Evolutionary conservation across 2,888 invertebrate genomes (phyloP).

Genomic region (Danaus chrysippus): DNA sequence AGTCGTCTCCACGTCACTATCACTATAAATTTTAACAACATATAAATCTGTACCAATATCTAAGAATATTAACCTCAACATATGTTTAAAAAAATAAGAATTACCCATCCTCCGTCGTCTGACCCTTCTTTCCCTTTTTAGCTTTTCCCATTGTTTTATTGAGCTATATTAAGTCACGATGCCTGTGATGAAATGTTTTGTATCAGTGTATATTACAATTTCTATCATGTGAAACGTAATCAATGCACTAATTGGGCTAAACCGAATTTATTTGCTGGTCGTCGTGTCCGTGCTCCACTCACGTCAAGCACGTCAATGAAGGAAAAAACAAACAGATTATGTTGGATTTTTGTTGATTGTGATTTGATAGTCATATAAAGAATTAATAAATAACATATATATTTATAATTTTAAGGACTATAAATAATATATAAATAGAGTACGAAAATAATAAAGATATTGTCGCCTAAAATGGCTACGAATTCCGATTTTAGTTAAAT

Average conservation of each 20-base stretch:
- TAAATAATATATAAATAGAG: too few relatives aligned
- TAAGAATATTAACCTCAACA: slow-evolving; percentile 43
- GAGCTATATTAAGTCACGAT: slow-evolving; percentile 66
- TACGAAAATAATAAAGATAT: too few relatives aligned
- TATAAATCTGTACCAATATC: slow-evolving; percentile 31
- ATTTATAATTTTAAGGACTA: too few relatives aligned
- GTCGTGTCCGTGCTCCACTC: slow-evolving; percentile 56
- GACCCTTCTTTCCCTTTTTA: slow-evolving; percentile 89
- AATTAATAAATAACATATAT: too few relatives aligned
- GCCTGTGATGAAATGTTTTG: slow-evolving; percentile 57
- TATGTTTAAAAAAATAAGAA: slow-evolving; percentile 54
- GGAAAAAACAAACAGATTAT: slow-evolving; percentile 8
- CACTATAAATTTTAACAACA: slow-evolving; percentile 69
- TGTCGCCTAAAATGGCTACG: too few relatives aligned
- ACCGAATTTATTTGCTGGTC: slow-evolving; percentile 47
- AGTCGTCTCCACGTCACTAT: slow-evolving; percentile 79
- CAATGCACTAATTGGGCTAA: slow-evolving; percentile 53
- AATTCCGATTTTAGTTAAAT: too few relatives aligned
- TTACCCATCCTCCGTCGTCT: slow-evolving; percentile 86
- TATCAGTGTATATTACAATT: slow-evolving; percentile 59
- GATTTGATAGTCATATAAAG: too few relatives aligned
- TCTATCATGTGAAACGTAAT: slow-evolving; percentile 76
- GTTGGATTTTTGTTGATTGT: not conserved
- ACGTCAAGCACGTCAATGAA: slow-evolving; percentile 31
- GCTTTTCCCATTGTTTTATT: slow-evolving; percentile 84